Conservation (phyloP, 1,140 invertebrate genomes). For the Euwallacea fornicatus region DNA sequence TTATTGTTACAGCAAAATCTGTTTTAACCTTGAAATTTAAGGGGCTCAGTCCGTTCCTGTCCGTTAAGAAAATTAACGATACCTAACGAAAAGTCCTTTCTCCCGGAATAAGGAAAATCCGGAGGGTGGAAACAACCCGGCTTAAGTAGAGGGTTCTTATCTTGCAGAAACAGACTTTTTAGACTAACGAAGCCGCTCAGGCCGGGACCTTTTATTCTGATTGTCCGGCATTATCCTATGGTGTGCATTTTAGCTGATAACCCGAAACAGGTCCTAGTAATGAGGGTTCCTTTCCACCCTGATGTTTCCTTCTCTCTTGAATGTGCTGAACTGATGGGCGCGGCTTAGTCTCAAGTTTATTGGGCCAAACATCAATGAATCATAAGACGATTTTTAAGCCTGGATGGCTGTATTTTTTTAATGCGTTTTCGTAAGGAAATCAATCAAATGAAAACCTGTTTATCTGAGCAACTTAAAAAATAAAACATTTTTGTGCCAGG, state of each 20-base stretch:
- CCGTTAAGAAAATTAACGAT: slow-evolving; percentile 38
- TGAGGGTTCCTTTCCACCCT: slow-evolving; percentile 6
- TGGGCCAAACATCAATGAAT: no score
- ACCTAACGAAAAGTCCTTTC: slow-evolving; percentile 32
- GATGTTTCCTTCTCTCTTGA: no score
- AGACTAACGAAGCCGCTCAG: slow-evolving; percentile 34
- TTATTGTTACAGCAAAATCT: neutral
- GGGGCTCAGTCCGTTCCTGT: slow-evolving; percentile 11
- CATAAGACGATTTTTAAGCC: no score
- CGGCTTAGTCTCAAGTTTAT: slow-evolving; percentile 1
- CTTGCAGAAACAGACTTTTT: slow-evolving; percentile 40
- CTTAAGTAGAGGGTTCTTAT: slow-evolving; percentile 40
- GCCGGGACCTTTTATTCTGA: slow-evolving; percentile 35
- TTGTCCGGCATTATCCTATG: slow-evolving; percentile 36
- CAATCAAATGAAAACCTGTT: slow-evolving; percentile 38
- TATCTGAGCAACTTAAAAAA: slow-evolving; percentile 20
- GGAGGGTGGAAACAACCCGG: slow-evolving; percentile 39
- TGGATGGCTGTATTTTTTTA: no score
- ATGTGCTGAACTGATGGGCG: neutral
- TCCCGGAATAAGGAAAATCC: slow-evolving; percentile 33
- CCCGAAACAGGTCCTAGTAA: slow-evolving; percentile 20
- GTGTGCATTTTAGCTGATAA: slow-evolving; percentile 38
- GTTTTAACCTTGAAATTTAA: neutral
- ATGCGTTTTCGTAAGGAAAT: slow-evolving; percentile 27
- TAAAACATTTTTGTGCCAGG: slow-evolving; percentile 31